phyloP scores from a whole-genome alignment of 2,888 invertebrate species.

The Agrochola macilenta region DNA sequence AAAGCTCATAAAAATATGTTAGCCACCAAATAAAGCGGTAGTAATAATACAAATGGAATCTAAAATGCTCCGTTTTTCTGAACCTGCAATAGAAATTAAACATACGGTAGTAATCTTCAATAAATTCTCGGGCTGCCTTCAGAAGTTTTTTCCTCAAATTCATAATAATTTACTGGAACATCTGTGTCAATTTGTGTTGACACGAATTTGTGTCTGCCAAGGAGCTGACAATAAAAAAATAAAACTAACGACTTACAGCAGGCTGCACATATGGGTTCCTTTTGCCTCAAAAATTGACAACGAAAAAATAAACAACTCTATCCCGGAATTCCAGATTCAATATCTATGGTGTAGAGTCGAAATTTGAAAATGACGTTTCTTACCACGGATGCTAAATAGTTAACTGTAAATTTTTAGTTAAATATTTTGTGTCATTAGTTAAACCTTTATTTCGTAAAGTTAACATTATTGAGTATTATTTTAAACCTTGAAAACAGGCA shows the following conservation, averaged over 20 bases:
- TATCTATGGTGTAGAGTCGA: conserved; percentile 58
- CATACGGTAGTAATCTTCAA: conserved; percentile 60
- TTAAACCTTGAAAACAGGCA: conserved; percentile 57
- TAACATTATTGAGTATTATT: conserved; percentile 15
- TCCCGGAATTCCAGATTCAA: conserved; percentile 58
- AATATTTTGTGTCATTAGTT: conserved; percentile 84
- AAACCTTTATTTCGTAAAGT: conserved; percentile 48
- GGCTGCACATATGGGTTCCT: conserved; percentile 84
- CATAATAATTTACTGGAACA: conserved; percentile 79
- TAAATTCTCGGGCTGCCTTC: conserved; percentile 52
- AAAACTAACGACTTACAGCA: conserved; percentile 82
- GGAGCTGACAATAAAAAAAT: conserved; percentile 78
- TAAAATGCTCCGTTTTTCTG: conserved; percentile 41
- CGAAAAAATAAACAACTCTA: conserved; percentile 60
- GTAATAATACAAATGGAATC: conserved; percentile 18
- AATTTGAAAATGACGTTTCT: conserved; percentile 60
- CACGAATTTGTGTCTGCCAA: conserved; percentile 80
- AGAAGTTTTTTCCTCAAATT: conserved; percentile 60
- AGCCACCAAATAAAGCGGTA: conserved; percentile 15
- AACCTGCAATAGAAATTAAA: conserved; percentile 55
- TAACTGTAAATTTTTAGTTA: conserved; percentile 77
- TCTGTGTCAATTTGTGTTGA: conserved; percentile 87
- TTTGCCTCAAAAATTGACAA: conserved; percentile 74
- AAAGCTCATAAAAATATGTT: conserved; percentile 38
- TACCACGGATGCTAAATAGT: conserved; percentile 62